Evolutionary conservation across 23 tunicate genomes (phyloP), one percentile per base, ranked within the genome.

Genomic region (Trididemnum miniatum): DNA sequence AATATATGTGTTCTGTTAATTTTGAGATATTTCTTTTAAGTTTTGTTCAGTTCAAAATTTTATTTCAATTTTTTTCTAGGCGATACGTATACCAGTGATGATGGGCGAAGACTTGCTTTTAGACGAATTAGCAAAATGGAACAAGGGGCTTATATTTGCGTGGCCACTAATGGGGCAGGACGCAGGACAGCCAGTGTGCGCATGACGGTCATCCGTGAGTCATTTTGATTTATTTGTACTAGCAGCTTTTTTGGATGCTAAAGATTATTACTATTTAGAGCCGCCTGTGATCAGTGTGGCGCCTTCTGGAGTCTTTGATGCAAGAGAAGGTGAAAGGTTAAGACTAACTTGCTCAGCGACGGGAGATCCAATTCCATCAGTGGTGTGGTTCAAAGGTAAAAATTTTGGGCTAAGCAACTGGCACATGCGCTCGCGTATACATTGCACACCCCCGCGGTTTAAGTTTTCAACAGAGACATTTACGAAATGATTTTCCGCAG

Each of bases 141-240:
- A 51, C 24, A 31, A 2, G 98, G 98, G 30, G 63, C 39, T 28
- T 93, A 93, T 67, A 35, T 50, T 0, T 93, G 98, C 35, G 35
- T 88, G 15, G 98, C 98, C 5, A 81, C 94, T n/a, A 93, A 93
- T 34, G 87, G 34, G 22, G 98, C 83, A 20, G 98, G 98, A 5
- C 88, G 73, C 54, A 67, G 94, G 5, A 82, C 85, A 28, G 76
- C 86, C 18, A 26, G 81, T 26, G 86, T 81, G 0, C 59, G 63
- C 24, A 52, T 93, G 34, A 71, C 71, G 3, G 98, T 93, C 1
- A 67, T 88, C 4, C 75, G 98, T 92, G 72, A 65, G 92, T 92
- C 54, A 15, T 44, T 44, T 7, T 15, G 9, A 15, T 44, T 44
- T 44, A 7, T 44, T 44, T 44, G 54, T 7, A n/a, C n/a, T n/a